Percentiles rank a stretch among this genome's conserved stretches.
Conservation (phyloP, 2,797 vertebrate species). For the Sebastes vulpes region DNA sequence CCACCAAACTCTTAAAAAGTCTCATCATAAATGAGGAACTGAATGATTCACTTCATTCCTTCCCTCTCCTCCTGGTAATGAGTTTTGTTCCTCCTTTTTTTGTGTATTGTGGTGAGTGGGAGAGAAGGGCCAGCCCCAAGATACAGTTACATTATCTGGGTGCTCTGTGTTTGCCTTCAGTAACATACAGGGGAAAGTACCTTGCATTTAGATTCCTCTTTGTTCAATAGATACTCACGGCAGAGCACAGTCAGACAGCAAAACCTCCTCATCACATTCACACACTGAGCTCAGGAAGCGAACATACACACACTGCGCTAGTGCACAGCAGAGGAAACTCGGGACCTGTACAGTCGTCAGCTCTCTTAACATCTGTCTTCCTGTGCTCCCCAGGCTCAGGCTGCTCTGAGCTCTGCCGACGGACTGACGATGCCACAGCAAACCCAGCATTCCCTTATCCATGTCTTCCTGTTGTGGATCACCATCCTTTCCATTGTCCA, state of each 20-base stretch:
- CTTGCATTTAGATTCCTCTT: conserved; percentile 49
- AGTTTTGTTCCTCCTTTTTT: conserved; percentile 53
- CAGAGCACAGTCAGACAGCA: conserved; percentile 39
- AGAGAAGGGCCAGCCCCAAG: conserved; percentile 65
- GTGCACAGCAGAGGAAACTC: conserved; percentile 71
- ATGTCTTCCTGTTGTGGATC: conserved; percentile 77
- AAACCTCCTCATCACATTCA: conserved; percentile 48
- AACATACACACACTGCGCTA: conserved; percentile 34
- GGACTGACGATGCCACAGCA: conserved; percentile 70
- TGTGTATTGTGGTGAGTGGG: conserved; percentile 23
- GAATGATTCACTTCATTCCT: conserved; percentile 19
- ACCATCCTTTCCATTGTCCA: conserved; percentile 73
- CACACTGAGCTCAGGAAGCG: conserved; percentile 76
- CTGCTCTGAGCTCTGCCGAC: conserved; percentile 12
- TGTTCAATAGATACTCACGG: conserved; percentile 37
- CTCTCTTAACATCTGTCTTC: conserved; percentile 42
- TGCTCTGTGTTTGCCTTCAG: conserved; percentile 20
- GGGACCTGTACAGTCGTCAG: conserved; percentile 38
- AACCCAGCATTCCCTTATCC: conserved; percentile 47
- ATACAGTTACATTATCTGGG: conserved; percentile 17
- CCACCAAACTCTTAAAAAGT: neutral
- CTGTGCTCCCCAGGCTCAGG: conserved; percentile 40
- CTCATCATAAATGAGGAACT: conserved; percentile 8
- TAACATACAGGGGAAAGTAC: conserved; percentile 76
- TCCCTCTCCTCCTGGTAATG: conserved; percentile 32